phyloP scores from a whole-genome alignment of 2,113 vertebrate genomes.

The Mustela nigripes region DNA sequence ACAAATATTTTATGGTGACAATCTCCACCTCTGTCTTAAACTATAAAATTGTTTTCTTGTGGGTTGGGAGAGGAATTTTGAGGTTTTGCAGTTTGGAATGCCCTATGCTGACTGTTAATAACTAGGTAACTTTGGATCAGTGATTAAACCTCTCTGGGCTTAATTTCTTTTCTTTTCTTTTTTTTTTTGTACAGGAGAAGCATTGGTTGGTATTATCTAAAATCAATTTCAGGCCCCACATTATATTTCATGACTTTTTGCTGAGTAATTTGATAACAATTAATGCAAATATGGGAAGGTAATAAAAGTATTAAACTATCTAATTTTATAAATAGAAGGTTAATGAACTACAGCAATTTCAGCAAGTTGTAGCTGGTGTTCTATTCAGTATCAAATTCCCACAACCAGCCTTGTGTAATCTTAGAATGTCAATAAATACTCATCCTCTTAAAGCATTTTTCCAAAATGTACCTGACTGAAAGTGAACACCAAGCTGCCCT shows the following conservation, averaged over 20 bases:
- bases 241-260: background rate
- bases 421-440: background rate
- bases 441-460: background rate
- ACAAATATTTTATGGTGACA: background rate
- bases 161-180: background rate
- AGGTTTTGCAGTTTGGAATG: background rate
- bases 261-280: background rate
- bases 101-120: background rate
- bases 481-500: background rate
- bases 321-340: background rate
- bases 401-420: background rate
- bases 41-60: background rate
- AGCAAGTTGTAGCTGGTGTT: background rate
- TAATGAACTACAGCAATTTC: background rate
- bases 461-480: background rate
- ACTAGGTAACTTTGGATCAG: background rate
- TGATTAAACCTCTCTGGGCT: background rate
- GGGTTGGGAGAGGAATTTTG: background rate
- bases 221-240: background rate
- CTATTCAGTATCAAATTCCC: background rate
- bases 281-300: background rate
- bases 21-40: background rate
- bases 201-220: background rate
- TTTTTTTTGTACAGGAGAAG: background rate
- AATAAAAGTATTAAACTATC: background rate